Base-by-base conservation (phyloP, 2,888 invertebrate species). In the Sinhomidia bicolor region DNA sequence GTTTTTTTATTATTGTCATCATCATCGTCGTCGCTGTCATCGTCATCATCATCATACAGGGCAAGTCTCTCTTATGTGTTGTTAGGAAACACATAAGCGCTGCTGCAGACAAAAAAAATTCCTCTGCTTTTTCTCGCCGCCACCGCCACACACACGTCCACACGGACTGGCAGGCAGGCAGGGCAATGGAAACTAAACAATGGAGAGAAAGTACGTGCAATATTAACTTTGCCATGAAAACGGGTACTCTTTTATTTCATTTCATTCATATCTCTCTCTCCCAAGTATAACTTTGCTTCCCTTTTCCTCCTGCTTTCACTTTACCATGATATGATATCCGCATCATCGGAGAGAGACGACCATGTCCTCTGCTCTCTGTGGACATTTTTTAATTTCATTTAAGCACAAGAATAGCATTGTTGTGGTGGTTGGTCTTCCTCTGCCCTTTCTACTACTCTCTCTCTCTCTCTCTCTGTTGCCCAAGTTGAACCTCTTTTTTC, bases 201-300 rank as follows among this genome's bases (percentile, higher is more conserved):
- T 2, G 12, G 62, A 51, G 51, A n/a, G 51, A 51, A n/a, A 62
- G 62, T 1, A 62, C 29, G 62, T 62, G 62, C 29, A 62, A 62
- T 62, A 62, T 62, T 62, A 62, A 29, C 62, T 29, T 26, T 26
- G 29, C 62, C 62, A 62, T 62, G 29, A 62, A 29, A 62, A 51
- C 12, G 26, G 14, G 62, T n/a, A n/a, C 29, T 62, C 23, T 60
- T 60, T 26, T 60, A 60, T 60, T 26, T 62, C 62, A 62, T 62
- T 62, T 26, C 62, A 62, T 62, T 62, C 62, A 62, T 62, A 26
- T 62, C 29, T 14, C 62, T 14, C 51, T 14, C 17, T 17, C 14
- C 1, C 62, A n/a, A n/a, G n/a, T n/a, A n/a, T n/a, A n/a, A n/a
- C n/a, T n/a, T n/a, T 29, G 57, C 29, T 62, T 29, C 17, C 26